Base-by-base conservation (phyloP, 2,797 vertebrate species). In the Ctenopoma kingsleyae region DNA sequence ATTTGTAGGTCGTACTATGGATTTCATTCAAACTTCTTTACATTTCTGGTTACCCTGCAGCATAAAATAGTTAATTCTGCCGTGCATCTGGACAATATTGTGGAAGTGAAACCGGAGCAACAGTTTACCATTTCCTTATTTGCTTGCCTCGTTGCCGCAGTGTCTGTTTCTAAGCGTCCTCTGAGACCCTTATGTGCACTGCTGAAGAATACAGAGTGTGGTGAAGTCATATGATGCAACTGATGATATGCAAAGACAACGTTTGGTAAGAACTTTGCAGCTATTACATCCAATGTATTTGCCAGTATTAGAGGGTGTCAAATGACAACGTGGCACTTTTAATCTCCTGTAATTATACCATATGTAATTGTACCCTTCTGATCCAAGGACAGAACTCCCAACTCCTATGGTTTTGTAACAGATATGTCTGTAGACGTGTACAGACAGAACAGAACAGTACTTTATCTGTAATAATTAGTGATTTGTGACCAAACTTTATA, bases 41-140 rank as follows among this genome's bases (percentile, higher is more conserved):
- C 0, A 8, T 0, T 9, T 46, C 4, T 44, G 13, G 3, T 30
- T 30, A 0, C 23, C 9, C 10, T 17, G 4, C 1, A 23, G 23
- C 35, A 32, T 16, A 15, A 59, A 61, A 61, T 2, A 8, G 41
- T 63, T 46, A 19, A 38, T 35, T 5, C 0, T 16, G 15, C 17
- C 0, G 30, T n/a, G 8, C 5, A 20, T 35, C 0, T 13, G 6
- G 12, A 13, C 19, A 0, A 0, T 2, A 2, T 5, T 3, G 16
- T 0, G 8, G 78, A 85, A 83, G 38, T 75, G 62, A 84, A 89
- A 89, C 63, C 46, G 2, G 48, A 76, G 0, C 10, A 8, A 6
- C 1, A 2, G 0, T 38, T n/a, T 48, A 23, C 60, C 66, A 49
- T 67, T 80, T 84, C 81, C 71, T 47, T 25, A 0, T 76, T 63